Evolutionary conservation across 2,113 vertebrate genomes (phyloP), one percentile per base, ranked within the genome.

Genomic region (Sitta europaea): DNA sequence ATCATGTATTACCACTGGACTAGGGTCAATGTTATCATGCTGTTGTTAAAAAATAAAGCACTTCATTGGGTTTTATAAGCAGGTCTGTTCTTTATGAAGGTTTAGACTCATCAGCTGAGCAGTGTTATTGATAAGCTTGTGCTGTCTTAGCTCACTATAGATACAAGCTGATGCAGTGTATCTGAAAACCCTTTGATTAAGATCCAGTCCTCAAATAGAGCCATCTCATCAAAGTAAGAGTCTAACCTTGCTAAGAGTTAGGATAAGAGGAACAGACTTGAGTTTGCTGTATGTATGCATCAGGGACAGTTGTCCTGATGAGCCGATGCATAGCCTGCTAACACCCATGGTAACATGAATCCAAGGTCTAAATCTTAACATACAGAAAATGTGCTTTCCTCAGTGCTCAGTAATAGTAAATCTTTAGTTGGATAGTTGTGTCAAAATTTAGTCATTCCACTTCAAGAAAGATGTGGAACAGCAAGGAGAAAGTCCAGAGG

Each of bases 101-200:
- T 79, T 94, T 66, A 93, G 92, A 88, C 63, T 94, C 82, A 0
- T 79, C 78, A 90, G 67, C 72, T 66, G 86, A 92, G 88, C 57
- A 16, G 51, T 50, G 33, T 62, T 62, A 36, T 23, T 47, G 87
- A 53, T 66, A 92, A 88, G 74, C 58, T 87, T 40, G 74, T 20
- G 74, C 50, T 90, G 19, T 33, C 63, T 88, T 45, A 94, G 67
- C 63, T 51, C 45, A 25, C 82, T 86, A 4, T 17, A 54, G 67
- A 73, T 70, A 65, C 62, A 86, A 88, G 71, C 63, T 66, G 87
- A 54, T 54, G 82, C 86, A 58, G 38, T 17, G 28, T 45, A 66
- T 76, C 75, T 83, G 51, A 57, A 50, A 83, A 63, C 47, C 77
- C 82, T 93, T 93, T 91, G 95, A 82, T 90, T 86, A 95, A 92